phyloP scores from a whole-genome alignment of 1,140 invertebrate genomes.

The Hyphantria cunea region DNA sequence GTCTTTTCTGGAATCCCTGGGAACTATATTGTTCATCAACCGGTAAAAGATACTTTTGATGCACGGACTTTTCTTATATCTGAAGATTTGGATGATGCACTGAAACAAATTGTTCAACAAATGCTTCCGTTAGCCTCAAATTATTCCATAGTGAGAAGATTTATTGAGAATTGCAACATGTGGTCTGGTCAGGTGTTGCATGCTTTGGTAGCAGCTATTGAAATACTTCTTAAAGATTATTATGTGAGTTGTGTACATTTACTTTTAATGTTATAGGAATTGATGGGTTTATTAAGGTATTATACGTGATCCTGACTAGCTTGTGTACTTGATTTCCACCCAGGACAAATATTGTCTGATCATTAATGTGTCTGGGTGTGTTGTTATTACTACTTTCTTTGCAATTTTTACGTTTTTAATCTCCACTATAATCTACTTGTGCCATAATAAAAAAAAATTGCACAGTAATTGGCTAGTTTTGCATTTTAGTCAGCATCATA shows the following conservation, averaged over 20 bases:
- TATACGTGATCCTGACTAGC: too few species aligned
- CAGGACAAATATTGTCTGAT: too few species aligned
- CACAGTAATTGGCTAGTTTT: too few species aligned
- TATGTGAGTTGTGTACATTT: constrained; percentile 83
- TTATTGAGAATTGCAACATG: constrained; percentile 90
- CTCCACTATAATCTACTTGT: too few species aligned
- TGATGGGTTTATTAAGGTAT: too few species aligned
- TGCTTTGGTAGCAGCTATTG: constrained; percentile 92
- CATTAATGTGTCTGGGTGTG: too few species aligned
- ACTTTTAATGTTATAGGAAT: background rate
- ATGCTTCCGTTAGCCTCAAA: constrained; percentile 93
- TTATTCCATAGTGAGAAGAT: constrained; percentile 93
- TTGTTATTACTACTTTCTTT: too few species aligned
- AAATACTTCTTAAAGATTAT: constrained; percentile 91
- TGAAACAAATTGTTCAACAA: constrained; percentile 90
- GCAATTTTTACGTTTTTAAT: too few species aligned
- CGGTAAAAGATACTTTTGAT: constrained; percentile 74
- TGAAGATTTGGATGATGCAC: constrained; percentile 84
- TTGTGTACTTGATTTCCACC: too few species aligned
- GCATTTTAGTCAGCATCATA: too few species aligned
- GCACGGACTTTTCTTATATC: constrained; percentile 77
- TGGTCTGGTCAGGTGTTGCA: constrained; percentile 95
- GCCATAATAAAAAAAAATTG: too few species aligned
- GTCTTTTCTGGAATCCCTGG: constrained; percentile 90
- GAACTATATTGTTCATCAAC: constrained; percentile 86